phyloP scores from a whole-genome alignment of 2,797 vertebrate species.

The Kryptolebias ocellatus region DNA sequence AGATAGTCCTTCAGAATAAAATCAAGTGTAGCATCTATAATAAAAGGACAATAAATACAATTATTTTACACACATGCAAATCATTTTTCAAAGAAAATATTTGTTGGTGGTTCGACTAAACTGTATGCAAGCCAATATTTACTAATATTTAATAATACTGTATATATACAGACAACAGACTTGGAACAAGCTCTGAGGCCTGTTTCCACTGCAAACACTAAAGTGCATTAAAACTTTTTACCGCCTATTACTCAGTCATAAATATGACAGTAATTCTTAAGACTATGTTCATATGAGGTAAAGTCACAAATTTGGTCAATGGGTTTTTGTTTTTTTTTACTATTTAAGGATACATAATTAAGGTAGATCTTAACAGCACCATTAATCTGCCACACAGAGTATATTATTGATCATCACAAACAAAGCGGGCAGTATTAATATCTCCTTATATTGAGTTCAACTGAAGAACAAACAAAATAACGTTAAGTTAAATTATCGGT shows the following conservation, averaged over 20 bases:
- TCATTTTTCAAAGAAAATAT: too few relatives aligned
- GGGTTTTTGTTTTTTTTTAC: too few relatives aligned
- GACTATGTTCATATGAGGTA: fast-evolving
- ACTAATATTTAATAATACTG: background rate
- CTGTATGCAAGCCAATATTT: constrained; percentile 9
- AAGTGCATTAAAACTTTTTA: background rate
- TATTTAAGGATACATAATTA: too few relatives aligned
- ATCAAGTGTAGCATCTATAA: constrained; percentile 92
- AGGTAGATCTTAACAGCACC: constrained; percentile 38
- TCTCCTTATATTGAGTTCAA: background rate
- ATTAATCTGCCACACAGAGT: background rate
- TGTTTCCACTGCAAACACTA: constrained; percentile 8
- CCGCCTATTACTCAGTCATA: fast-evolving
- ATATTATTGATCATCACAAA: background rate
- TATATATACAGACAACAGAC: constrained; percentile 1
- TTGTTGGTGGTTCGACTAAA: fast-evolving
- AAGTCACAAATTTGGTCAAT: background rate
- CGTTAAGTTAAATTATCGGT: constrained; percentile 45
- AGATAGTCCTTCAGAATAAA: constrained; percentile 83
- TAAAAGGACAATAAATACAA: background rate
- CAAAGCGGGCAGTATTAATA: fast-evolving
- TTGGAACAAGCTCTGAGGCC: constrained; percentile 48
- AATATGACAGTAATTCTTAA: background rate
- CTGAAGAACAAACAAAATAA: background rate
- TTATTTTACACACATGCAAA: background rate